Evolutionary conservation across 2,888 invertebrate species (phyloP).

Genomic region (Agriopis marginaria): DNA sequence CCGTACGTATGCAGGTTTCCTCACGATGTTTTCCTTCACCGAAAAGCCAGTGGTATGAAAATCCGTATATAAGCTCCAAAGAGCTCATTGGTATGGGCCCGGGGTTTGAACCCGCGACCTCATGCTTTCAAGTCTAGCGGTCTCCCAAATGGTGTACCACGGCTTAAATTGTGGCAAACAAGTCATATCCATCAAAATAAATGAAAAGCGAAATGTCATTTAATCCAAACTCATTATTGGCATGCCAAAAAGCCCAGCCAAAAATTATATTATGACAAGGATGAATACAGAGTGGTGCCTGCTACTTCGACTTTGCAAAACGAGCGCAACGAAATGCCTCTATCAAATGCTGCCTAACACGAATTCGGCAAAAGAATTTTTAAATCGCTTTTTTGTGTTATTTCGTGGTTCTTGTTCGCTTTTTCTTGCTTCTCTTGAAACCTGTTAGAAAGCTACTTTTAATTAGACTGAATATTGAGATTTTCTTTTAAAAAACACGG

Average conservation of each 20-base stretch:
- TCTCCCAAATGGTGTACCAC: no score
- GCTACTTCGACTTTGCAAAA: conserved; percentile 42
- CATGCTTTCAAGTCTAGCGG: no score
- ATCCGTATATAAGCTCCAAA: no score
- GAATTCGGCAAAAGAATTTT: conserved; percentile 42
- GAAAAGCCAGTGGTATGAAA: no score
- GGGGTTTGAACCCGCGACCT: no score
- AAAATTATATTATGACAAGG: conserved; percentile 14
- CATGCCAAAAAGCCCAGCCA: conserved; percentile 9
- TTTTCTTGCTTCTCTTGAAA: conserved; percentile 30
- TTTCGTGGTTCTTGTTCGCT: conserved; percentile 37
- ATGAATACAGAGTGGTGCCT: conserved; percentile 30
- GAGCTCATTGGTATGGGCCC: no score
- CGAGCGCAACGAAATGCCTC: conserved; percentile 45
- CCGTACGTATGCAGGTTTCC: no score
- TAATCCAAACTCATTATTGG: background rate
- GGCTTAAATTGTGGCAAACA: no score
- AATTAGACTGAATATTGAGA: conserved; percentile 4
- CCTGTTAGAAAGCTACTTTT: conserved; percentile 14
- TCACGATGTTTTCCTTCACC: no score
- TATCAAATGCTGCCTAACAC: conserved; percentile 43
- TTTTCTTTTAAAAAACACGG: no score
- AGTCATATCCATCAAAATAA: background rate
- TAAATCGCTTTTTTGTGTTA: conserved; percentile 39
- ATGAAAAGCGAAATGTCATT: conserved; percentile 3